Conservation (phyloP, 2,888 invertebrate species). For the Lepidochrysops patricia region DNA sequence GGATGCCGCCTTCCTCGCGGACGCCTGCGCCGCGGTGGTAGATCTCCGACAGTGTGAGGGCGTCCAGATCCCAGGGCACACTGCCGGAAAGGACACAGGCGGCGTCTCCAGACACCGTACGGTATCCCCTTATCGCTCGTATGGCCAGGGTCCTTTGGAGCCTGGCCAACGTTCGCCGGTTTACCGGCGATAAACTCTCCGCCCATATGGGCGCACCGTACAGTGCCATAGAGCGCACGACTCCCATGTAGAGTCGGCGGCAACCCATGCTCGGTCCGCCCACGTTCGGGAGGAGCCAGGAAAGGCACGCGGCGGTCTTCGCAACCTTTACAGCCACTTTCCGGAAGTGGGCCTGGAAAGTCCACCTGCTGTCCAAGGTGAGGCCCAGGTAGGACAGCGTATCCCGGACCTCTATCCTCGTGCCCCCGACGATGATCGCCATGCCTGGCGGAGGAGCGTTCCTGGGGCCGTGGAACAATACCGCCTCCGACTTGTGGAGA, state of each 20-base stretch:
- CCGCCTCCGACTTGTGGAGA: not conserved
- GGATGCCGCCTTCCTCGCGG: not conserved
- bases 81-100: not conserved
- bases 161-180: not conserved
- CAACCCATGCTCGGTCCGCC: not conserved
- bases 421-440: not conserved
- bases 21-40: not conserved
- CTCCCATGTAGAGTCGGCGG: no score
- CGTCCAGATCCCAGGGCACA: not conserved
- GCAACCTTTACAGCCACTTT: not conserved
- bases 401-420: not conserved
- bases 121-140: not conserved
- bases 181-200: not conserved
- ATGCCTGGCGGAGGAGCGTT: not conserved
- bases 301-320: not conserved
- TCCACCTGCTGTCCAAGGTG: slow-evolving; percentile 18
- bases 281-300: not conserved
- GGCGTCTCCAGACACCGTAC: not conserved
- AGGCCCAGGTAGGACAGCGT: slow-evolving; percentile 18
- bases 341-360: slow-evolving; percentile 16
- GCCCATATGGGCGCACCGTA: not conserved
- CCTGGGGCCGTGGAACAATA: slow-evolving; percentile 15
- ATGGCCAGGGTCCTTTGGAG: not conserved
- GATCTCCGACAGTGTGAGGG: not conserved
- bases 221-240: not conserved